phyloP scores from a whole-genome alignment of 2,113 vertebrate genomes.

The Petrocephalus zakoni region DNA sequence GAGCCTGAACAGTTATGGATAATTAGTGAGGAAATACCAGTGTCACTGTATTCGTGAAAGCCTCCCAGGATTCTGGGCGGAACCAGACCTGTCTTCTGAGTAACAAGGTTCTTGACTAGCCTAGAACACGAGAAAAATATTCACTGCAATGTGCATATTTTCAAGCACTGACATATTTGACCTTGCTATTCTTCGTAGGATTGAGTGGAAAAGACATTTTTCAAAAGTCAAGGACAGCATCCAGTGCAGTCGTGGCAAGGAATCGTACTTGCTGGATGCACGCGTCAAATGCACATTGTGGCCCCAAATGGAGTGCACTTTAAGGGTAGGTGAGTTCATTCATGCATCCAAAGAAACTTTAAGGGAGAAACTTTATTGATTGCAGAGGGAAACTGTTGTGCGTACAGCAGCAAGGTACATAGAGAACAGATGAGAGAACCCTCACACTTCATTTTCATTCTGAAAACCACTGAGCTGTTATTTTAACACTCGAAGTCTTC shows the following conservation, averaged over 20 bases:
- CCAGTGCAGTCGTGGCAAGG: not conserved
- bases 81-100: constrained; percentile 72
- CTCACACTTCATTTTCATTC: no score
- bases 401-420: no score
- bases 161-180: not conserved
- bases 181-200: not conserved
- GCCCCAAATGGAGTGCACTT: not conserved
- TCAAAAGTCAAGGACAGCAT: not conserved
- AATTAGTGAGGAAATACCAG: constrained; percentile 54
- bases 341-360: no score
- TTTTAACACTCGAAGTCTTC: no score
- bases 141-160: not conserved
- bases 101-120: constrained; percentile 77
- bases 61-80: constrained; percentile 65
- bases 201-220: not conserved
- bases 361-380: no score
- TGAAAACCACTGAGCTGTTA: no score
- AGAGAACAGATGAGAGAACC: no score
- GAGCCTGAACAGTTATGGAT: not conserved
- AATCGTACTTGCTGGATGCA: not conserved
- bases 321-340: no score
- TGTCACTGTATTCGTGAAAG: constrained; percentile 62
- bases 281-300: not conserved
- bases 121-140: constrained; percentile 57
- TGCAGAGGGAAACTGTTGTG: no score